Evolutionary conservation across 2,113 vertebrate genomes (phyloP), one percentile per base, ranked within the genome.

Genomic region (Syngnathus floridae): DNA sequence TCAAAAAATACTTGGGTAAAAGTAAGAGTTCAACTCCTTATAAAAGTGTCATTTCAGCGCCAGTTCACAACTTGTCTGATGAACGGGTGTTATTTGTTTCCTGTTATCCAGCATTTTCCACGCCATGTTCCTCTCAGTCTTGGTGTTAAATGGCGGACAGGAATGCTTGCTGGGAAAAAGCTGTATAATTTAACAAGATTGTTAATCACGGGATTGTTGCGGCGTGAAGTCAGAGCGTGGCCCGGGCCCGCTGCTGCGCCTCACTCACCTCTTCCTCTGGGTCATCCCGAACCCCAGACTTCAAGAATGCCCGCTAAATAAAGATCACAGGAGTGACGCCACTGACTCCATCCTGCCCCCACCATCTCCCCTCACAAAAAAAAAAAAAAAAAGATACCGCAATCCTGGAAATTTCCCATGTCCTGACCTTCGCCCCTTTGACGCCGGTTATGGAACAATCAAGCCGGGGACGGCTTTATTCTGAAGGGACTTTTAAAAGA

Each of bases 111-210:
- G 76, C 64, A 49, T 88, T 91, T 90, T 88, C 85, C 83, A 84
- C 80, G 60, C 75, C 78, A 71, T 73, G 76, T 77, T 75, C 70
- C 72, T 69, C 72, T 88, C 87, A 90, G 86, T 61, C 67, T 16
- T 43, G 19, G 75, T 69, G 84, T 84, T 88, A 90, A 89, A 85
- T 84, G 88, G 87, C 83, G 73, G 82, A 11, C 59, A 82, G 88
- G 89, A 91, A 91, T 91, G 88, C 82, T 81, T 85, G 84, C 82
- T 91, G 90, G 21, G 91, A 91, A 91, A 92, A 92, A 91, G 74
- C 84, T 75, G 70, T 90, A 90, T 88, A 91, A 89, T 82, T 92
- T 91, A 89, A 92, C 82, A 86, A 89, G 89, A 84, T 59, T 54
- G 78, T 76, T 79, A 90, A 89, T 88, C 84, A 79, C 55, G 54